Conservation (phyloP, 2,888 invertebrate species). For the Tetrapedia diversipes region DNA sequence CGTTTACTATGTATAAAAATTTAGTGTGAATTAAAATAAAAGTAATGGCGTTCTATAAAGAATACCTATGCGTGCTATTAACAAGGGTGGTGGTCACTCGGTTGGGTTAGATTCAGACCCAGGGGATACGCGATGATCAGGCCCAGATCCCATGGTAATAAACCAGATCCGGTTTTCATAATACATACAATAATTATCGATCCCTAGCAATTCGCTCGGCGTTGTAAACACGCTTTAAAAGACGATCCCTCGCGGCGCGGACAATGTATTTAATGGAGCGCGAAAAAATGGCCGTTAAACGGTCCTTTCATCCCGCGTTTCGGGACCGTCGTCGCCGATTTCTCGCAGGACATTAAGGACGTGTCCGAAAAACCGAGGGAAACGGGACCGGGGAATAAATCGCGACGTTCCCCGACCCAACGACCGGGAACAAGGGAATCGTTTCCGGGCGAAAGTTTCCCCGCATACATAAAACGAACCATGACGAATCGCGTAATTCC, state of each 20-base stretch:
- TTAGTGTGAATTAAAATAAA: too few species aligned
- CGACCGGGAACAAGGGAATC: slow-evolving; percentile 33
- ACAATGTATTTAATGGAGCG: slow-evolving; percentile 56
- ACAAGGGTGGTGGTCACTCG: too few species aligned
- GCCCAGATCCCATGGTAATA: too few species aligned
- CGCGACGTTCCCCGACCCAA: slow-evolving; percentile 11
- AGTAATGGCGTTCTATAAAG: too few species aligned
- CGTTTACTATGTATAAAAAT: too few species aligned
- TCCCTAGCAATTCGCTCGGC: slow-evolving; percentile 20
- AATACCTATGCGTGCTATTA: too few species aligned
- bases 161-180: too few species aligned
- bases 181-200: too few species aligned
- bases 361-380: slow-evolving; percentile 12
- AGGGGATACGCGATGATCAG: too few species aligned
- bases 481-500: slow-evolving; percentile 13
- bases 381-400: slow-evolving; percentile 37
- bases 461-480: neutral
- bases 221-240: slow-evolving; percentile 42
- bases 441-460: neutral
- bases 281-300: slow-evolving; percentile 58
- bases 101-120: too few species aligned
- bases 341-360: slow-evolving; percentile 46
- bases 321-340: slow-evolving; percentile 37
- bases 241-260: slow-evolving; percentile 14
- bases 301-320: slow-evolving; percentile 44